Base-by-base conservation (phyloP, 1,140 invertebrate species). In the Oncopeltus fasciatus region DNA sequence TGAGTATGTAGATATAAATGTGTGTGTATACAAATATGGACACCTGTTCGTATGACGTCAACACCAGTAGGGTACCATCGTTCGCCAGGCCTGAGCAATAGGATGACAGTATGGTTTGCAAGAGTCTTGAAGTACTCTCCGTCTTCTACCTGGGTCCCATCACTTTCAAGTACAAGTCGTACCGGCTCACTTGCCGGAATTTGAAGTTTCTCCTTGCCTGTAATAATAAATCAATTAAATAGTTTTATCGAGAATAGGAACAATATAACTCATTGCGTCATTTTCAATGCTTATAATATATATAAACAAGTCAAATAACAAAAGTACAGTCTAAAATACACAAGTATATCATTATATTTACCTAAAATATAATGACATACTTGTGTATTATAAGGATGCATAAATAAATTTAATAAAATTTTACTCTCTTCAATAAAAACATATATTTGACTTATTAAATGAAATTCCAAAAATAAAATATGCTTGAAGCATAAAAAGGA, bases 91-190 rank as follows among this genome's bases (percentile, higher is more conserved):
- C 87, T 81, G 70, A 96, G 79, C 70, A 96, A 74, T 68, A 95
- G 78, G 67, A 96, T 81, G 65, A 93, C 85, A 59, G 91, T 92
- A 74, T 95, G 92, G 72, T 89, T 88, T 53, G 88, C 86, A 68
- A 95, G 78, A 44, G 90, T 92, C 65, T 88, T 83, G 79, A 94
- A 94, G 77, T 93, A 94, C 70, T 92, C 88, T 66, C 90, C 88
- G 82, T 95, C 91, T 72, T 94, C 91, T 27, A 96, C 88, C 77
- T 95, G 91, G 46, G 92, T 95, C 67, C 92, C 92, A 83, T 95
- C 92, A 69, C 84, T 85, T 76, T 95, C 92, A 64, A 96, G 78
- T 69, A 95, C 91, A 74, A 95, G 77, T 67, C 85, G 83, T 67
- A 92, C 87, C 67, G 81, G 85, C 75, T 91, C 88, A 73, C 82